Evolutionary conservation across 2,888 invertebrate species (phyloP).

Genomic region (Asteroscopus sphinx): DNA sequence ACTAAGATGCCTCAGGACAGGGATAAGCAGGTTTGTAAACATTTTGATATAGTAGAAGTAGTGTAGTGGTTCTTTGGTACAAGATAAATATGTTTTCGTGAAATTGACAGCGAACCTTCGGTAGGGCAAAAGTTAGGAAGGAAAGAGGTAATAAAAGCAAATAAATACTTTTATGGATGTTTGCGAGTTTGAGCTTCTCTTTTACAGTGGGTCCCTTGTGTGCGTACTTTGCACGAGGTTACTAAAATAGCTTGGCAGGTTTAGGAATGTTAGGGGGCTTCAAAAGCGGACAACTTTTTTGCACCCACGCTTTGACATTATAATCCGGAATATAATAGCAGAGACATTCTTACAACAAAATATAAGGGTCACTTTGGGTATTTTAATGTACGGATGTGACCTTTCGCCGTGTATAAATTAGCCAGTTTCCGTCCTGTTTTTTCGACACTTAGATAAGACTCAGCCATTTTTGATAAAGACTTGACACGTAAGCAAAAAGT

Average conservation of each 20-base stretch:
- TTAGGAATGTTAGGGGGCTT: neutral
- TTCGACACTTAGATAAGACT: conserved; percentile 17
- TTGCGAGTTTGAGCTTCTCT: too few relatives aligned
- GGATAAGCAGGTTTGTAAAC: conserved; percentile 93
- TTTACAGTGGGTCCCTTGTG: too few relatives aligned
- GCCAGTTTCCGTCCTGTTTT: conserved; percentile 25
- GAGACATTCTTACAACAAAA: conserved; percentile 19
- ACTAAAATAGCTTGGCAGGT: neutral
- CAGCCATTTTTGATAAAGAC: conserved; percentile 36
- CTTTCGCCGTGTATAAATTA: conserved; percentile 39
- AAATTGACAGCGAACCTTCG: too few relatives aligned
- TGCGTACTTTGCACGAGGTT: too few relatives aligned
- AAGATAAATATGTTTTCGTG: too few relatives aligned
- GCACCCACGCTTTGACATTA: conserved; percentile 4
- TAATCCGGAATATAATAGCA: conserved; percentile 10
- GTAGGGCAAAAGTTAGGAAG: too few relatives aligned
- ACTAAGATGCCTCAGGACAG: conserved; percentile 96
- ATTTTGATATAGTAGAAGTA: neutral
- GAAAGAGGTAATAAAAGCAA: too few relatives aligned
- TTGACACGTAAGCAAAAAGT: conserved; percentile 35
- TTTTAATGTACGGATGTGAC: conserved; percentile 27
- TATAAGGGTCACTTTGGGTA: conserved; percentile 22
- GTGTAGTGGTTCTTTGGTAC: neutral
- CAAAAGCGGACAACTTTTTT: neutral
- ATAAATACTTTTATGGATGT: too few relatives aligned